Evolutionary conservation across 2,113 vertebrate species (phyloP).

Genomic region (Perognathus longimembris): DNA sequence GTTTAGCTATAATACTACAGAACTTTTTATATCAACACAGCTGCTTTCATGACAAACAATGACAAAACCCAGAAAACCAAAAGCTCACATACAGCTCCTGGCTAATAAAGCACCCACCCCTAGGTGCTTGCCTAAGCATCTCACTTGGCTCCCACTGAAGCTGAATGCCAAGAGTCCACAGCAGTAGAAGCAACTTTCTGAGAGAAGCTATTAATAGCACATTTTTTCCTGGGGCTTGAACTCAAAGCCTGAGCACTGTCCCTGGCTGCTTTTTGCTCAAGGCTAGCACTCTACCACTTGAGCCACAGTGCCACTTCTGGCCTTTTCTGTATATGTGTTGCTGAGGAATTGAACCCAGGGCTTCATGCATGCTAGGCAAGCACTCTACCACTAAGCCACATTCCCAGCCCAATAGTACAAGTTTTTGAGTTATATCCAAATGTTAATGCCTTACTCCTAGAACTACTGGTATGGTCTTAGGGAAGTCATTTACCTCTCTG

Average conservation of each 20-base stretch:
- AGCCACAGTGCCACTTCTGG: too few species aligned
- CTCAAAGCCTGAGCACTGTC: too few species aligned
- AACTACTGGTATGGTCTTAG: neutral
- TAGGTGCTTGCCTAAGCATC: neutral
- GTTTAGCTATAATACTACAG: neutral
- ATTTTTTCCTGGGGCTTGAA: too few species aligned
- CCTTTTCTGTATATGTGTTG: too few species aligned
- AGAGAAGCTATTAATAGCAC: neutral
- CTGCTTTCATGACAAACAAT: conserved; percentile 15
- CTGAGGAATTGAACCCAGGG: too few species aligned
- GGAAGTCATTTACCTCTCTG: neutral
- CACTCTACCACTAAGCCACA: too few species aligned
- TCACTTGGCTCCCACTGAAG: neutral
- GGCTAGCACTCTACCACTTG: too few species aligned
- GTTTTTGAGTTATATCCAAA: neutral
- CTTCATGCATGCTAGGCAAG: too few species aligned
- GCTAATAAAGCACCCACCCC: neutral
- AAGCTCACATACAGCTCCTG: neutral
- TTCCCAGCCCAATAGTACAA: too few species aligned
- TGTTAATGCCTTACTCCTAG: neutral
- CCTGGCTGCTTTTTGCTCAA: too few species aligned
- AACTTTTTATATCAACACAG: neutral
- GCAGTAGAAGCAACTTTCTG: neutral
- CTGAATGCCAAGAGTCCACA: neutral
- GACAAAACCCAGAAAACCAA: conserved; percentile 12